These are phyloP conservation scores for Syrista parreyssii DNA, from an alignment of 2,888 invertebrate species.

Conservation along the genomic window DNA sequence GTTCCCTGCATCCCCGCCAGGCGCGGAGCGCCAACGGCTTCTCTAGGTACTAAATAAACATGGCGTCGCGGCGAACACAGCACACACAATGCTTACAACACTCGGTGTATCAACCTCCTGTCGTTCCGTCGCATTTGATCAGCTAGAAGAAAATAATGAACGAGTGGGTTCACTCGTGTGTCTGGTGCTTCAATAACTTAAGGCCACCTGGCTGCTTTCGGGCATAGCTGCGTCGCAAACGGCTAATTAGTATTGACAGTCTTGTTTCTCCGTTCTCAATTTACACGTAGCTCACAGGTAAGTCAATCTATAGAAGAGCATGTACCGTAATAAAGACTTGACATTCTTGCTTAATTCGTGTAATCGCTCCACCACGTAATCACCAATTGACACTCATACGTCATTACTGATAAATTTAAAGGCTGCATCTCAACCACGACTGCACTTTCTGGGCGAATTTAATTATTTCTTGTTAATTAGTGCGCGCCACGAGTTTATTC, in stretches of 20 bases:
- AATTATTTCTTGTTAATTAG: not conserved
- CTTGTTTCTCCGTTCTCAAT: not conserved
- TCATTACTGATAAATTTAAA: not conserved
- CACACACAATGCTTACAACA: not conserved
- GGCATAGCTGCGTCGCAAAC: not conserved
- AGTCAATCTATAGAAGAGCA: not conserved
- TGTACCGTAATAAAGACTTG: not conserved
- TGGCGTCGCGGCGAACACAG: not conserved
- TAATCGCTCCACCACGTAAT: not conserved
- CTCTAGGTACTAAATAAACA: not conserved
- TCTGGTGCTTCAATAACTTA: not conserved
- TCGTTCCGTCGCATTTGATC: not conserved
- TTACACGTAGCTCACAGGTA: not conserved
- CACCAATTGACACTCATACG: not conserved
- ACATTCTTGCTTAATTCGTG: not conserved
- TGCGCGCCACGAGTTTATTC: not conserved
- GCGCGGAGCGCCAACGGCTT: not conserved
- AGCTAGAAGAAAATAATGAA: not conserved
- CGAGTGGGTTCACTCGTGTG: not conserved
- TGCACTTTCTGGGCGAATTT: too few relatives aligned
- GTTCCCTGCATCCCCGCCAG: not conserved
- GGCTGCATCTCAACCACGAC: too few relatives aligned
- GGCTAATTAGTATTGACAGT: not conserved
- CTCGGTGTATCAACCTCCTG: not conserved
- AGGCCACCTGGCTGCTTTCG: not conserved